Percentiles rank a stretch among this genome's conserved stretches.
These are phyloP conservation scores for Dicyrtoma fusca DNA, from an alignment of 2,888 invertebrate genomes.

Conservation along the genomic window DNA sequence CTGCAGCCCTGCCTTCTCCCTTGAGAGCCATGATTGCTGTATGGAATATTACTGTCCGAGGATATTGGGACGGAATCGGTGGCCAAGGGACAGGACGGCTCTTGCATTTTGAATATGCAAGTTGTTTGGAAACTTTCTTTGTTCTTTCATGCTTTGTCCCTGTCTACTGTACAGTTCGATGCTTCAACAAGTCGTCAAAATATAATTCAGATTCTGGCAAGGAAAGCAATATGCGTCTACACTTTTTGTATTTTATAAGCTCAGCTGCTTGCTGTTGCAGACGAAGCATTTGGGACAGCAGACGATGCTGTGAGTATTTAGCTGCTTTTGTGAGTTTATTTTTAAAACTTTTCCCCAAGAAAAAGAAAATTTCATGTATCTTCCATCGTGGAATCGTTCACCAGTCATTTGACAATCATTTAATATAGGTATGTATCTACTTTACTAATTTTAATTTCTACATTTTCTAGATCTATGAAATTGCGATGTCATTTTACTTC, in stretches of 20 bases:
- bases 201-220: background rate
- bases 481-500: background rate
- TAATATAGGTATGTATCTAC: too few species aligned
- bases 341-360: background rate
- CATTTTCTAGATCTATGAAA: background rate
- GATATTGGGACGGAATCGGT: background rate
- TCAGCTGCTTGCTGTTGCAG: background rate
- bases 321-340: slow-evolving; percentile 8
- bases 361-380: background rate
- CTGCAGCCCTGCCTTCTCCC: background rate
- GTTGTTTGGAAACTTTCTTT: background rate
- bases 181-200: background rate
- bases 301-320: background rate
- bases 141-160: background rate
- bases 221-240: slow-evolving; percentile 1
- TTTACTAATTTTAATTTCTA: too few species aligned
- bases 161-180: slow-evolving; percentile 9
- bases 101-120: background rate
- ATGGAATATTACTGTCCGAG: background rate
- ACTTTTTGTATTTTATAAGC: background rate
- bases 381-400: too few species aligned
- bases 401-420: too few species aligned
- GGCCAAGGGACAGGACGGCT: background rate
- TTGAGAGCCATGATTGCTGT: background rate
- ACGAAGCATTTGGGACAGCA: background rate